These are phyloP conservation scores for Nebria salina DNA, from an alignment of 2,888 invertebrate genomes.

Conservation along the genomic window DNA sequence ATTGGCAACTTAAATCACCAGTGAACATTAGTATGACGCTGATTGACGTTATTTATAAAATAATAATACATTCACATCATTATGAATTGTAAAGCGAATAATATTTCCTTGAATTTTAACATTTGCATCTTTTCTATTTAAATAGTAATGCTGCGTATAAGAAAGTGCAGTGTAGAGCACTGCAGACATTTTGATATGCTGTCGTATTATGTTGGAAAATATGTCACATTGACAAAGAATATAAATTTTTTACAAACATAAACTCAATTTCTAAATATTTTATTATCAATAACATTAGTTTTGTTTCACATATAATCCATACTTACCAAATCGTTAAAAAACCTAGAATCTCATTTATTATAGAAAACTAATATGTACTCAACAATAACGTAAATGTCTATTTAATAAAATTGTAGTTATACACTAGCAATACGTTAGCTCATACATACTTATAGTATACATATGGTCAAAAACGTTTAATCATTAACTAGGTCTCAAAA, in stretches of 20 bases:
- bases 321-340: slow-evolving; percentile 19
- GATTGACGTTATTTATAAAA: no score
- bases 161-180: no score
- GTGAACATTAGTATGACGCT: no score
- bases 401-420: slow-evolving; percentile 17
- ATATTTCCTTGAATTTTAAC: no score
- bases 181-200: not conserved
- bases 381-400: slow-evolving; percentile 10
- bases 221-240: not conserved
- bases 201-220: not conserved
- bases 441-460: slow-evolving; percentile 12
- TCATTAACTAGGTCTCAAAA: not conserved
- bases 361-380: slow-evolving; percentile 17
- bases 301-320: slow-evolving; percentile 1
- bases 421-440: not conserved
- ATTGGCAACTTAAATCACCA: no score
- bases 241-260: not conserved
- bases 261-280: not conserved
- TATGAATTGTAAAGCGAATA: no score
- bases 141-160: no score
- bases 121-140: no score
- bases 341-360: slow-evolving; percentile 10
- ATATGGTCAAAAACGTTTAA: not conserved
- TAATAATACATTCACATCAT: no score
- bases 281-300: slow-evolving; percentile 1